Evolutionary conservation across 2,797 vertebrate genomes (phyloP), one percentile per base, ranked within the genome.

Genomic region (Molossus alvarezi): DNA sequence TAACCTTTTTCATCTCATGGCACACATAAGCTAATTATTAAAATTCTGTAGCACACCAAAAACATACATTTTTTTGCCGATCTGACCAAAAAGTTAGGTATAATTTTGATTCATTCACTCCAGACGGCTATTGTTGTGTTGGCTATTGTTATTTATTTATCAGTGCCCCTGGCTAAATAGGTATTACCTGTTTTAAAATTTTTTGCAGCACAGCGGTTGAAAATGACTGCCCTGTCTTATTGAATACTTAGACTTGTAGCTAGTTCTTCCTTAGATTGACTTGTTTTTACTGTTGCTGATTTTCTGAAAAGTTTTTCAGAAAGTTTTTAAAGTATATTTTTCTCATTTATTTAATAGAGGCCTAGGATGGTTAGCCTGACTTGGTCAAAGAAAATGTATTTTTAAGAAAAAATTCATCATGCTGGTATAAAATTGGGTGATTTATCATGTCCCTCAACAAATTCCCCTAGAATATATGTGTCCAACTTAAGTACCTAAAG

Each of bases 301-400:
- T 92, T 90, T 79, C 86, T 91, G 75, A 92, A 53, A 58, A 72
- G n/a, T 58, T 92, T 75, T 90, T 79, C 9, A 86, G 12, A 53
- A 96, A 80, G 60, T 3, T 55, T 25, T 80, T 65, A 23, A 90
- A 80, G 14, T 88, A 3, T 84, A 73, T n/a, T 91, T 96, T 92
- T 94, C n/a, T 48, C 37, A 80, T 72, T 60, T 86, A 53, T 41
- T 64, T 77, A 33, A 65, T 84, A 91, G 21, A 53, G 13, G 11
- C n/a, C 37, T 71, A 79, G 72, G 57, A 90, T 69, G 6, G 69
- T 77, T 91, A 83, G 17, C 13, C 71, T 51, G 48, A 89, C 29
- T 73, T 88, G n/a, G 29, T 23, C 80, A 91, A 93, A 92, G 25
- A 81, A 95, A 90, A 58, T 93, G 60, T 85, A 77, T 79, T 94